Evolutionary conservation across 2,888 invertebrate species (phyloP).

Genomic region (Sinelater perroti): DNA sequence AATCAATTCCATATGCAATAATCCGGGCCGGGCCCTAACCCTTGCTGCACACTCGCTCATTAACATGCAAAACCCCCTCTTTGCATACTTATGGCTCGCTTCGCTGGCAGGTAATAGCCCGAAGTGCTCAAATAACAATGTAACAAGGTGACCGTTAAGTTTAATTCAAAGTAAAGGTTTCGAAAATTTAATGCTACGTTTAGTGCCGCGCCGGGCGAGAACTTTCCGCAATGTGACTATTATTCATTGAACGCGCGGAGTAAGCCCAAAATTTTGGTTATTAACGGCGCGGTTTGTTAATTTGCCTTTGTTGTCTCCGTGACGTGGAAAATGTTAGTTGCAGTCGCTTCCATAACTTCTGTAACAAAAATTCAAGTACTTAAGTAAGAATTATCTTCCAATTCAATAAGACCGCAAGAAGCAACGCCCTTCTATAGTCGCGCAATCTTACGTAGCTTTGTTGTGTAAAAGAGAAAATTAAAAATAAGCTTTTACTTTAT

Average conservation of each 20-base stretch:
- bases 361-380: no score
- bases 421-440: no score
- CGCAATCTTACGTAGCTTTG: no score
- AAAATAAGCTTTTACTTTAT: no score
- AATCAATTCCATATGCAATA: no score
- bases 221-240: slow-evolving; percentile 3
- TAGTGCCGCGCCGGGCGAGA: slow-evolving; percentile 4
- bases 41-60: slow-evolving; percentile 35
- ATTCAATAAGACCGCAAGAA: no score
- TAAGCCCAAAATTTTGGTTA: not conserved
- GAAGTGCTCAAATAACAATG: slow-evolving; percentile 37
- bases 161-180: slow-evolving; percentile 36
- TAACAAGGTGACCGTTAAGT: slow-evolving; percentile 35
- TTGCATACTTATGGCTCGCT: slow-evolving; percentile 37
- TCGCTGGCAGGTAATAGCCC: slow-evolving; percentile 37
- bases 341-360: no score
- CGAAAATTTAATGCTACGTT: slow-evolving; percentile 28
- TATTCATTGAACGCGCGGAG: not conserved
- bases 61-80: slow-evolving; percentile 38
- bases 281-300: not conserved
- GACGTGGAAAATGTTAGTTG: no score
- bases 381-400: no score
- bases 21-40: slow-evolving; percentile 35
- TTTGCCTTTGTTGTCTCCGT: no score
- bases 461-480: no score